Percentiles rank a stretch among this genome's conserved stretches.
phyloP scores from a whole-genome alignment of 2,797 vertebrate species.

The Dermochelys coriacea region DNA sequence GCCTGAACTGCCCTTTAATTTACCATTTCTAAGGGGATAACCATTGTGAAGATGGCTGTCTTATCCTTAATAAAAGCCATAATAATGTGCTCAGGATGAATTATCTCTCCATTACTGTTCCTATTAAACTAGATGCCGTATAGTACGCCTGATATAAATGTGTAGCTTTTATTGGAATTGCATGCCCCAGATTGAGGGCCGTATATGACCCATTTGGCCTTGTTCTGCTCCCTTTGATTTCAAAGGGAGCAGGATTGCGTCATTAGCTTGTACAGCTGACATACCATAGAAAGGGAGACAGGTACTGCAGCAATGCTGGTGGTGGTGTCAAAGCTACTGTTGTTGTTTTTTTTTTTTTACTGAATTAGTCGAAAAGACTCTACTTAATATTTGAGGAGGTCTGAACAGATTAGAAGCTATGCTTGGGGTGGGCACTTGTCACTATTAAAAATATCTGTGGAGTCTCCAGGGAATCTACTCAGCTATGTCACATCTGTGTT shows the following conservation, averaged over 20 bases:
- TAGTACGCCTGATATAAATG: constrained; percentile 9
- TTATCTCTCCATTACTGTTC: constrained; percentile 9
- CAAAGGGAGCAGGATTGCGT: background rate
- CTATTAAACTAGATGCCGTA: constrained; percentile 13
- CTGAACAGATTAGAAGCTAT: constrained; percentile 70
- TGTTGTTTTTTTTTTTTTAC: constrained; percentile 13
- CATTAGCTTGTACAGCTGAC: background rate
- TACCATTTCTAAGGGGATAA: constrained; percentile 9
- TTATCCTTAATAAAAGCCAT: constrained; percentile 29
- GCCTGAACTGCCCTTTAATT: background rate
- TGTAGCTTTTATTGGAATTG: background rate
- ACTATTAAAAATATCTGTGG: constrained; percentile 53
- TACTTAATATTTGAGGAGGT: constrained; percentile 53
- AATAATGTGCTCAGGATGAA: background rate
- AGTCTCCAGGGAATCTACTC: constrained; percentile 54
- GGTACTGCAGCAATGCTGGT: constrained; percentile 6
- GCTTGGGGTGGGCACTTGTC: constrained; percentile 64
- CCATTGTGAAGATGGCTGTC: constrained; percentile 5
- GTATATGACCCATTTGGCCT: background rate
- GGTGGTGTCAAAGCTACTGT: background rate
- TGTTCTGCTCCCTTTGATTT: constrained; percentile 15
- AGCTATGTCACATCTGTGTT: constrained; percentile 40
- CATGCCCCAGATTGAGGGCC: background rate
- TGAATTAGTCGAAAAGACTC: constrained; percentile 35
- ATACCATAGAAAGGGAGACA: constrained; percentile 2